phyloP scores from a whole-genome alignment of 2,888 invertebrate species.

The Cylindroiulus punctatus region DNA sequence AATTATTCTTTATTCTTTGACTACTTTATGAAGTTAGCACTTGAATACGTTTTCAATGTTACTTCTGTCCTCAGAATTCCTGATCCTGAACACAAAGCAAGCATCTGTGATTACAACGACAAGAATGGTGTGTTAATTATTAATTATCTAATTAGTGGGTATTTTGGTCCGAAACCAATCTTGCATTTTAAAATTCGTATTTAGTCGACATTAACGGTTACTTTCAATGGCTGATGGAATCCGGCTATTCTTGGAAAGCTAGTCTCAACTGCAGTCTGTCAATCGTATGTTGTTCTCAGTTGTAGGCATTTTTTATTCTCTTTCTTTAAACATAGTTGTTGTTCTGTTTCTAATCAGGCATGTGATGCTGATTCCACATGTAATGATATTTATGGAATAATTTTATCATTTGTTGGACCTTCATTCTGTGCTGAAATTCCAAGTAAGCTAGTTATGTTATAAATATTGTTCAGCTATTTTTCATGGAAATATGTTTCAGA shows the following conservation, averaged over 20 bases:
- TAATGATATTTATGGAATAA: conserved; percentile 23
- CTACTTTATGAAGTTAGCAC: background rate
- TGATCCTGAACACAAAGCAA: background rate
- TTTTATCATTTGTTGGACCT: conserved; percentile 39
- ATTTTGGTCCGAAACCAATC: background rate
- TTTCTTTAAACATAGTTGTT: background rate
- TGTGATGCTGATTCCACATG: background rate
- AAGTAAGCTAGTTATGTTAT: background rate
- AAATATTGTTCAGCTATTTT: background rate
- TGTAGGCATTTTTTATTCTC: background rate
- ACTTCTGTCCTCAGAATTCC: background rate
- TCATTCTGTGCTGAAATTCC: conserved; percentile 18
- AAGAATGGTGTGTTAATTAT: background rate
- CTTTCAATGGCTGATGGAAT: background rate
- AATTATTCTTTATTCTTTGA: no score
- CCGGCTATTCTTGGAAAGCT: background rate
- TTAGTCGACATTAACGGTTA: conserved; percentile 2
- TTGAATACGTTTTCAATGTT: background rate
- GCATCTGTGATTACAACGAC: background rate
- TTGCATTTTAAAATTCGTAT: background rate
- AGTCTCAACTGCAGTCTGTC: background rate
- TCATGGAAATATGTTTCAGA: background rate
- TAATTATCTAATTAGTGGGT: background rate
- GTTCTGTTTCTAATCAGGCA: background rate
- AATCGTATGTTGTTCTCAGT: conserved; percentile 4